Conservation (phyloP, 1,140 invertebrate species). For the Lutraria rhynchaena region DNA sequence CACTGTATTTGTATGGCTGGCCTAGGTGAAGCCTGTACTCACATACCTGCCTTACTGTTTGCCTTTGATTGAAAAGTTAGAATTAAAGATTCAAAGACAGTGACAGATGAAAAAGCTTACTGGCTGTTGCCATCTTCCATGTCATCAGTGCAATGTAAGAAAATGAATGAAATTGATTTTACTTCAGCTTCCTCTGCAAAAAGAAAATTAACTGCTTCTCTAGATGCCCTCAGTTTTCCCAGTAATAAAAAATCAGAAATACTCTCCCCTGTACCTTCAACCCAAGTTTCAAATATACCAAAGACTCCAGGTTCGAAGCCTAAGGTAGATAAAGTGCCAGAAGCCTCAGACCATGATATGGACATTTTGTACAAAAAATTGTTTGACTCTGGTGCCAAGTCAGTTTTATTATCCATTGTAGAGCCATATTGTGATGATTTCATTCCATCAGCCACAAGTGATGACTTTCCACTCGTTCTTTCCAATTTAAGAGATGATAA, state of each 20-base stretch:
- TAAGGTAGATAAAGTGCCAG: not conserved
- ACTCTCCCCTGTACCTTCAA: not conserved
- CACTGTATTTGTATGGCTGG: conserved; percentile 64
- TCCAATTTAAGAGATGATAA: not conserved
- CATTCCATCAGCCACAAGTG: conserved; percentile 2
- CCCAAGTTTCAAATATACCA: not conserved
- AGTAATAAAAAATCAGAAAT: not conserved
- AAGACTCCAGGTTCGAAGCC: not conserved
- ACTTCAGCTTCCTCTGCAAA: conserved; percentile 22
- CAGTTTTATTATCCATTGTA: conserved; percentile 27
- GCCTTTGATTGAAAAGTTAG: conserved; percentile 51
- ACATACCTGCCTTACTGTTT: conserved; percentile 57
- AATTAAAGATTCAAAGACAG: conserved; percentile 46
- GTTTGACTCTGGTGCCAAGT: not conserved
- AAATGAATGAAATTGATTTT: conserved; percentile 49
- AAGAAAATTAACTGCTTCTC: conserved; percentile 8
- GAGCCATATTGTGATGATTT: conserved; percentile 16
- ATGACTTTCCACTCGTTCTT: not conserved
- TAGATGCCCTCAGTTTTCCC: conserved; percentile 23
- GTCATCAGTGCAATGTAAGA: conserved; percentile 38
- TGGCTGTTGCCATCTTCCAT: conserved; percentile 53
- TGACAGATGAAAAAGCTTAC: conserved; percentile 58
- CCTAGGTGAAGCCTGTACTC: conserved; percentile 58
- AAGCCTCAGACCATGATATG: conserved; percentile 12
- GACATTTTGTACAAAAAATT: conserved; percentile 11